Conservation (phyloP, 2,113 vertebrate species). For the Rhea pennata region DNA sequence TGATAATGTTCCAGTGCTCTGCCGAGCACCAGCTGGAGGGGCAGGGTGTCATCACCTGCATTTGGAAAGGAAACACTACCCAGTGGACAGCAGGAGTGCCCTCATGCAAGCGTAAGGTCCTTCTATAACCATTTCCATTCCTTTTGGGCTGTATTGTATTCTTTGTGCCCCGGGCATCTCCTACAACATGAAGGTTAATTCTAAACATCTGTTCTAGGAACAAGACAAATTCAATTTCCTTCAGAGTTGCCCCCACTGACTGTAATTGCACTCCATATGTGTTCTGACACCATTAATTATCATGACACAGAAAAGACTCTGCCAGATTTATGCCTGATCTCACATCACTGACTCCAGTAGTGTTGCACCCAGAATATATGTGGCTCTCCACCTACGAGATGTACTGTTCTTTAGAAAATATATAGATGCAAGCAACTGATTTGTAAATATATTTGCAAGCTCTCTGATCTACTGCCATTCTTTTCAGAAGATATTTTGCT, state of each 20-base stretch:
- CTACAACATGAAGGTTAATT: accelerated
- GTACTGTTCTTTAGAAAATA: neutral
- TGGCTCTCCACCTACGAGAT: neutral
- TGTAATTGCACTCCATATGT: neutral
- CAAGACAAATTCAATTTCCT: neutral
- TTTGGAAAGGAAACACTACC: conserved; percentile 78
- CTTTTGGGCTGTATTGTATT: accelerated
- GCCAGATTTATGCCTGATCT: neutral
- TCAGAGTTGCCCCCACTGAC: neutral
- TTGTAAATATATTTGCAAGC: neutral
- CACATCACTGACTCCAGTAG: neutral
- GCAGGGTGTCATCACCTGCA: conserved; percentile 74
- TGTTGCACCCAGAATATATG: neutral
- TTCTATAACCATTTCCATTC: neutral
- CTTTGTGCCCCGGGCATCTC: neutral
- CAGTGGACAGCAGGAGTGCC: conserved; percentile 83
- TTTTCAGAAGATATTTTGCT: neutral
- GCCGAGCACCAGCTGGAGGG: conserved; percentile 82
- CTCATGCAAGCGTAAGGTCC: conserved; percentile 85
- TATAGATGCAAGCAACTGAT: neutral
- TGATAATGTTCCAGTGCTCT: conserved; percentile 85
- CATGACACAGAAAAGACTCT: neutral
- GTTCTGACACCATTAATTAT: neutral
- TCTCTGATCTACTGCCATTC: neutral
- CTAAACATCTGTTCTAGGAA: neutral